Evolutionary conservation across 2,797 vertebrate species (phyloP).

Genomic region (Acrocephalus scirpaceus): DNA sequence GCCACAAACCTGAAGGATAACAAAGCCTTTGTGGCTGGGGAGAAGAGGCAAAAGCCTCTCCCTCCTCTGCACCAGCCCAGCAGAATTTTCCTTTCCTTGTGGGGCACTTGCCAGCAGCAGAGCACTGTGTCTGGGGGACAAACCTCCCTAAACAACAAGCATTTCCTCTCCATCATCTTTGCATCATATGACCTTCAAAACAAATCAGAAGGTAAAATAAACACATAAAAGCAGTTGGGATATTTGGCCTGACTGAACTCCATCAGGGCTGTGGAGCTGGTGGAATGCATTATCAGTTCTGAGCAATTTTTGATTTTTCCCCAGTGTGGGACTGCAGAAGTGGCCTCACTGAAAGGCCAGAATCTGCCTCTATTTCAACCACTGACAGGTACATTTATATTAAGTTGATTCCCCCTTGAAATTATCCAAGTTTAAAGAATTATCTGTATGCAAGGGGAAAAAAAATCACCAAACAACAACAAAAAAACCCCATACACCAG

Average conservation of each 20-base stretch:
- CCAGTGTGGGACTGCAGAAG: slow-evolving; percentile 51
- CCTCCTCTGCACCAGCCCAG: background rate
- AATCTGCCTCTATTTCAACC: slow-evolving; percentile 56
- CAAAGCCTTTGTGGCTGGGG: background rate
- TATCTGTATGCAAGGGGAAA: background rate
- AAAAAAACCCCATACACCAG: background rate
- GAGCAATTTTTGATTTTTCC: slow-evolving; percentile 71
- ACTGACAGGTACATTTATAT: slow-evolving; percentile 59
- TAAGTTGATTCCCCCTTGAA: slow-evolving; percentile 64
- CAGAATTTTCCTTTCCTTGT: background rate
- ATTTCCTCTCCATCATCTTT: background rate
- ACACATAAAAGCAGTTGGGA: background rate
- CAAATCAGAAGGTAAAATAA: slow-evolving; percentile 69
- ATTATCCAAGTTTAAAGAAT: slow-evolving; percentile 68
- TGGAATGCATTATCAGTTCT: slow-evolving; percentile 68
- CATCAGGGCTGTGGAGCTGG: slow-evolving; percentile 48
- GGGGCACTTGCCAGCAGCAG: background rate
- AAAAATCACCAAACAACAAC: too few species aligned
- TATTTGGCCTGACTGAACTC: slow-evolving; percentile 69
- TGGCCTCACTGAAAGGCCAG: slow-evolving; percentile 59
- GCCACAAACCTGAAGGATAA: background rate
- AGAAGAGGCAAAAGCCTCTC: background rate
- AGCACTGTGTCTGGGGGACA: background rate
- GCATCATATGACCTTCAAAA: slow-evolving; percentile 68
- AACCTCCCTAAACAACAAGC: background rate